phyloP scores from a whole-genome alignment of 2,113 vertebrate genomes.

The Genyomyrus donnyi region DNA sequence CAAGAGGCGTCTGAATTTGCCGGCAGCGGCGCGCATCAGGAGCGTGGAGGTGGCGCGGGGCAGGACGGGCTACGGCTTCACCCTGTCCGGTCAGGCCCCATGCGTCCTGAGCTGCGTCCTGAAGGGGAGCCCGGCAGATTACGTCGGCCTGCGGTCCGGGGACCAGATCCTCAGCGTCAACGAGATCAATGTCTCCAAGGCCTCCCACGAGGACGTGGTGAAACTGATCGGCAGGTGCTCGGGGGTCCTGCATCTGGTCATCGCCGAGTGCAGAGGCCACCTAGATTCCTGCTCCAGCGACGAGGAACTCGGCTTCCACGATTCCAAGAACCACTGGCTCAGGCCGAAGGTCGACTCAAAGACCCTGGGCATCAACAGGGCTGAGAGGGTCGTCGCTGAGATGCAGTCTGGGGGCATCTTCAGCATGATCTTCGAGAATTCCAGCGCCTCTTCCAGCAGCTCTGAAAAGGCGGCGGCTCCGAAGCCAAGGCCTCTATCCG shows the following conservation, averaged over 20 bases:
- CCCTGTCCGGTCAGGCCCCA: conserved; percentile 84
- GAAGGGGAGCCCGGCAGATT: conserved; percentile 87
- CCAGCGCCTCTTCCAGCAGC: conserved; percentile 65
- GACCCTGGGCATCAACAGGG: conserved; percentile 84
- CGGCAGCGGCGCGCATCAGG: conserved; percentile 57
- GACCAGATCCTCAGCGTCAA: conserved; percentile 86
- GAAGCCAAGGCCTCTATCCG: conserved; percentile 66
- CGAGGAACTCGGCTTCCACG: conserved; percentile 76
- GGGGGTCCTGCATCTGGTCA: conserved; percentile 79
- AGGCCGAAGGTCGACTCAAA: conserved; percentile 82
- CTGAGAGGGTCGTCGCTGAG: conserved; percentile 89
- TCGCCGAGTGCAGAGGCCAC: conserved; percentile 66
- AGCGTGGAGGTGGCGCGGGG: conserved; percentile 86
- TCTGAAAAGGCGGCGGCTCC: conserved; percentile 52
- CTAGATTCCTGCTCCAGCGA: conserved; percentile 86
- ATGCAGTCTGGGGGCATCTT: conserved; percentile 93
- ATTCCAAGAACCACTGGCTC: conserved; percentile 68
- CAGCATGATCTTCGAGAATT: conserved; percentile 91
- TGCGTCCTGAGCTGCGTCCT: conserved; percentile 84
- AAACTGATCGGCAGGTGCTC: conserved; percentile 91
- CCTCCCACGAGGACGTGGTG: conserved; percentile 94
- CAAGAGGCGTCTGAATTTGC: conserved; percentile 55
- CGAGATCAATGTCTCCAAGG: conserved; percentile 86
- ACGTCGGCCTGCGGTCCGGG: conserved; percentile 81
- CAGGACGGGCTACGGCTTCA: conserved; percentile 87